A percentile compares a stretch with the other conserved stretches of the same genome.
Evolutionary conservation across 2,113 vertebrate genomes (phyloP).

Genomic region (Mola mola): DNA sequence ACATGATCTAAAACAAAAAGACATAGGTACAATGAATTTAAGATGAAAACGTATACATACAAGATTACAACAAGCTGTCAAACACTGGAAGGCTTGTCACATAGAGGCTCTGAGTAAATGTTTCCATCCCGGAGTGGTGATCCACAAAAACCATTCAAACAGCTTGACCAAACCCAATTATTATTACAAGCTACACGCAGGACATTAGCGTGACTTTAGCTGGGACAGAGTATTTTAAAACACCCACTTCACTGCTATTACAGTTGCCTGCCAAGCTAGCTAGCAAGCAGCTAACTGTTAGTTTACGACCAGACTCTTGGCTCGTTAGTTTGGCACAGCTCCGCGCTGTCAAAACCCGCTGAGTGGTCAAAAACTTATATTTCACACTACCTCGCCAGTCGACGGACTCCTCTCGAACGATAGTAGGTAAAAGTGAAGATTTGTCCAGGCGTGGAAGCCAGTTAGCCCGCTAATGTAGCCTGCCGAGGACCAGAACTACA

Average conservation of each 20-base stretch:
- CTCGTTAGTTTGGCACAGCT: slow-evolving; percentile 39
- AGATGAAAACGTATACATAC: slow-evolving; percentile 3
- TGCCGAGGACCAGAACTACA: slow-evolving; percentile 44
- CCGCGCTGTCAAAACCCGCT: not conserved
- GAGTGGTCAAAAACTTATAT: not conserved
- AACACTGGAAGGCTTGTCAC: slow-evolving; percentile 20
- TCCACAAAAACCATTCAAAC: slow-evolving; percentile 24
- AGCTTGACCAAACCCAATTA: not conserved
- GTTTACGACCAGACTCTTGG: slow-evolving; percentile 18
- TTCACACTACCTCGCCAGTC: slow-evolving; percentile 42
- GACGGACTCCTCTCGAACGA: slow-evolving; percentile 23
- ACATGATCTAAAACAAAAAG: slow-evolving; percentile 75
- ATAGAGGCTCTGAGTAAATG: slow-evolving; percentile 55
- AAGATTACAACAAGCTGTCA: slow-evolving; percentile 23
- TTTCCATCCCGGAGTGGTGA: slow-evolving; percentile 58
- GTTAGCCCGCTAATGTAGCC: slow-evolving; percentile 52
- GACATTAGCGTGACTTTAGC: not conserved
- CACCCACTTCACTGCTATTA: too few species aligned
- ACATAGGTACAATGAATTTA: slow-evolving; percentile 36
- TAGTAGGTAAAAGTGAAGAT: not conserved
- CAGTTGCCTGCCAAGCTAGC: slow-evolving; percentile 52
- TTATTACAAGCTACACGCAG: accelerated
- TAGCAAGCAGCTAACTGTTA: slow-evolving; percentile 45
- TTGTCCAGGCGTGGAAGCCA: slow-evolving; percentile 28
- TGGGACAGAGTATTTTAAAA: not conserved